Conservation (phyloP, 2,113 vertebrate species). For the Hemiprocne comata region DNA sequence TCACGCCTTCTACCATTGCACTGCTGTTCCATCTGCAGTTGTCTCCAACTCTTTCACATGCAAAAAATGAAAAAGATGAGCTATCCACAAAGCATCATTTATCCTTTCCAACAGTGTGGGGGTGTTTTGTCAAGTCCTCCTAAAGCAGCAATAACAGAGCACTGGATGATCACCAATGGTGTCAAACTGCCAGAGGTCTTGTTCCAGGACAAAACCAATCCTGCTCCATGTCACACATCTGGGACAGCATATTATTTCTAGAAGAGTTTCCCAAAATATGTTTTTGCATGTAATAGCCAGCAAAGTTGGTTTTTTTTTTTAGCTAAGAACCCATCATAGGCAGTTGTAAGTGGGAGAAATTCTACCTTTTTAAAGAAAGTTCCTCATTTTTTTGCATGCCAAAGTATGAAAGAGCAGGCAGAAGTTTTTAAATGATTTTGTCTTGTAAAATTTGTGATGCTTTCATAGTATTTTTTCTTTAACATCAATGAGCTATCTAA, state of each 20-base stretch:
- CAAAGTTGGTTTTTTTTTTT: background rate
- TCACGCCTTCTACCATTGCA: background rate
- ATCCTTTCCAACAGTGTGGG: background rate
- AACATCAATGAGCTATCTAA: background rate
- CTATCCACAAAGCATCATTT: background rate
- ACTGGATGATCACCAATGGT: rapidly evolving
- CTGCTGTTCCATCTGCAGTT: background rate
- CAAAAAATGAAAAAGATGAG: background rate
- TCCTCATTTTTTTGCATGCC: background rate
- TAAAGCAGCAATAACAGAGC: background rate
- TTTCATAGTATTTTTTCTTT: background rate
- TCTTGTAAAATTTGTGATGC: background rate
- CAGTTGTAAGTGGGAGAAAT: background rate
- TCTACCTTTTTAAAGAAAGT: background rate
- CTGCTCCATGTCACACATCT: background rate
- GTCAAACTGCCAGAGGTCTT: background rate
- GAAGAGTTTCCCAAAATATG: background rate
- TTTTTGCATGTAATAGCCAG: background rate
- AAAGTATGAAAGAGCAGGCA: background rate
- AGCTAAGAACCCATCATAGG: background rate
- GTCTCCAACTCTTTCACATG: background rate
- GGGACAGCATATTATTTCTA: background rate
- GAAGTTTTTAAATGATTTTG: background rate
- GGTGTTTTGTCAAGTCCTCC: background rate
- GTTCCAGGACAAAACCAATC: background rate